Conservation (phyloP, 2,888 invertebrate species). For the Icerya purchasi region DNA sequence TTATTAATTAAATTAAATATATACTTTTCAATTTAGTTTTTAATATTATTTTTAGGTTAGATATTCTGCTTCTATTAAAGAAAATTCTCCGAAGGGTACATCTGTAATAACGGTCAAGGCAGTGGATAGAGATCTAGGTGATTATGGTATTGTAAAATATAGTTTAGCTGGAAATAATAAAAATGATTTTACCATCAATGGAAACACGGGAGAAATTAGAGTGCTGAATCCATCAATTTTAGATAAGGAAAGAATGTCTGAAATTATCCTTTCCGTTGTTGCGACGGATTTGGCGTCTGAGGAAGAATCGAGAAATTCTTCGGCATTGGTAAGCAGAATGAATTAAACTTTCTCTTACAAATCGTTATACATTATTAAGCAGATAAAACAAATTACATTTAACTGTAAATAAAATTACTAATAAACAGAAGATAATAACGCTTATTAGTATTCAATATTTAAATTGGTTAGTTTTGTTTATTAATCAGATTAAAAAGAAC, state of each 20-base stretch:
- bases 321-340: neutral
- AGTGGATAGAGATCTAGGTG: constrained; percentile 53
- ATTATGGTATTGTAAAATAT: constrained; percentile 57
- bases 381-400: constrained; percentile 30
- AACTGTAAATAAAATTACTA: neutral
- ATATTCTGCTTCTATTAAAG: constrained; percentile 49
- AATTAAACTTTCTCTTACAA: too few relatives aligned
- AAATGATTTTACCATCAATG: constrained; percentile 51
- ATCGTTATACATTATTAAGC: constrained; percentile 53
- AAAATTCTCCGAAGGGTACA: constrained; percentile 53
- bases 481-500: too few relatives aligned
- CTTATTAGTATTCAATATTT: neutral
- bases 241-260: constrained; percentile 40
- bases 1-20: too few relatives aligned
- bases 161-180: constrained; percentile 59
- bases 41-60: constrained; percentile 21
- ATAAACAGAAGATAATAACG: constrained; percentile 2
- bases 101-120: constrained; percentile 51
- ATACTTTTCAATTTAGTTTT: neutral
- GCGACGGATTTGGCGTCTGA: constrained; percentile 60
- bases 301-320: constrained; percentile 36
- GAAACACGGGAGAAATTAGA: constrained; percentile 47
- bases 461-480: too few relatives aligned
- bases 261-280: constrained; percentile 51
- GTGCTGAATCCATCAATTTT: constrained; percentile 40